Conservation (phyloP, 92 coral and sea anemone genomes). For the Montipora capitata region DNA sequence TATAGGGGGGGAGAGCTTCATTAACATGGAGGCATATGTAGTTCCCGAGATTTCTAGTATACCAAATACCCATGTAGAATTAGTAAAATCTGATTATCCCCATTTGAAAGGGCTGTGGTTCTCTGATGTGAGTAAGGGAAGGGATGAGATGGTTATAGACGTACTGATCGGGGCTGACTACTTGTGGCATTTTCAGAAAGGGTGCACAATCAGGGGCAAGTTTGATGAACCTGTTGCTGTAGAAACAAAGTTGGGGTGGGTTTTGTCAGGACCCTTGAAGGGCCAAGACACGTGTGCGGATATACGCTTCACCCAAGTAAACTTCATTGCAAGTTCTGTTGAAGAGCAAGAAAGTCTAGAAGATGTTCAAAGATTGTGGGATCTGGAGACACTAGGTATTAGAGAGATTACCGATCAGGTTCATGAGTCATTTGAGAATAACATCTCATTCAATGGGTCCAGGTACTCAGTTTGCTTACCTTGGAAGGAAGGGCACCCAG, state of each 20-base stretch:
- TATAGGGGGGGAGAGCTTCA: constrained; percentile 16
- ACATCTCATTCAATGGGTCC: constrained; percentile 35
- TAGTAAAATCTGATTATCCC: constrained; percentile 23
- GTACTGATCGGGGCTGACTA: constrained; percentile 64
- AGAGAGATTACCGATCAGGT: constrained; percentile 37
- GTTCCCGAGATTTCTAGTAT: constrained; percentile 53
- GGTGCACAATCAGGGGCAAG: constrained; percentile 12
- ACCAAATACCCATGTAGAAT: constrained; percentile 34
- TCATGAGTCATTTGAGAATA: constrained; percentile 30
- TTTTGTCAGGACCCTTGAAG: constrained; percentile 70
- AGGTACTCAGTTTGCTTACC: background rate
- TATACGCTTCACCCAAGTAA: background rate
- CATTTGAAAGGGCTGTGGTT: constrained; percentile 56
- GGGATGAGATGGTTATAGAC: constrained; percentile 47
- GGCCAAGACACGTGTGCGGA: background rate
- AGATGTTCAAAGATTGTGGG: constrained; percentile 38
- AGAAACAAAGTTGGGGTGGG: constrained; percentile 76
- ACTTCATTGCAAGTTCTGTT: background rate
- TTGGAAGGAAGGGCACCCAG: constrained; percentile 30
- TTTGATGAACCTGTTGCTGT: constrained; percentile 63
- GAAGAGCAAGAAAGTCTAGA: constrained; percentile 1
- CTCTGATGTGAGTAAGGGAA: constrained; percentile 46
- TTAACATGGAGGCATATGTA: constrained; percentile 56
- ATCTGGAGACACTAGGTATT: constrained; percentile 55
- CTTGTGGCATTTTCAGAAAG: constrained; percentile 55